Base-by-base conservation (phyloP, 2,113 vertebrate species). In the Thunnus maccoyii region DNA sequence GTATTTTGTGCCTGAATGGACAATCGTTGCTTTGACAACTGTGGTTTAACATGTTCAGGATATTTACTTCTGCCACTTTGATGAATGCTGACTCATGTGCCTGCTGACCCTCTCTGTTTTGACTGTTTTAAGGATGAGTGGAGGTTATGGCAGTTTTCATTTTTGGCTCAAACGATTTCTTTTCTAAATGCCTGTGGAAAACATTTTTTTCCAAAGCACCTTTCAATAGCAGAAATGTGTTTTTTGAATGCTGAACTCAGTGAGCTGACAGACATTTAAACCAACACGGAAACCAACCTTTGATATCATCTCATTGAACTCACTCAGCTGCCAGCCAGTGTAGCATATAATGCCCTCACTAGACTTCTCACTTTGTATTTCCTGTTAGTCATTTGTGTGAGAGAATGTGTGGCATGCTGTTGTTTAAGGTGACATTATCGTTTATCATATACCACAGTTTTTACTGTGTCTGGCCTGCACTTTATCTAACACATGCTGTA, bases 241-340 rank as follows among this genome's bases (percentile, higher is more conserved):
- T 44, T 62, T 50, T 62, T 30, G 10, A 20, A 13, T 18, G 17
- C 25, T 69, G n/a, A 22, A 13, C 71, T 64, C 11, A 32, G 46
- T 36, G 50, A 79, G 54, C 72, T 51, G 48, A 70, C 66, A 58
- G 66, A 63, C 27, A 13, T 75, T 25, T 61, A 32, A 76, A 78
- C 46, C 22, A 25, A 20, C 7, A 17, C 55, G 57, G 27, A 57
- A 16, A 41, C 17, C 36, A 79, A 60, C 30, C 20, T 41, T 41
- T 41, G 8, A 36, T 73, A 20, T 50, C 68, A n/a, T 30, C 25
- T 57, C 12, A 64, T 18, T 14, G 41, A 65, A 60, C 18, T 47
- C 27, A 18, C n/a, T 46, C 17, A 44, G 48, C 65, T 72, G 62
- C 61, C 58, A 22, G 46, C 51, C 72, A 68, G 65, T 50, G 63